A percentile compares a stretch with the other conserved stretches of the same genome.
These are phyloP conservation scores for Diploptera punctata DNA, from an alignment of 2,888 invertebrate genomes.

Conservation along the genomic window DNA sequence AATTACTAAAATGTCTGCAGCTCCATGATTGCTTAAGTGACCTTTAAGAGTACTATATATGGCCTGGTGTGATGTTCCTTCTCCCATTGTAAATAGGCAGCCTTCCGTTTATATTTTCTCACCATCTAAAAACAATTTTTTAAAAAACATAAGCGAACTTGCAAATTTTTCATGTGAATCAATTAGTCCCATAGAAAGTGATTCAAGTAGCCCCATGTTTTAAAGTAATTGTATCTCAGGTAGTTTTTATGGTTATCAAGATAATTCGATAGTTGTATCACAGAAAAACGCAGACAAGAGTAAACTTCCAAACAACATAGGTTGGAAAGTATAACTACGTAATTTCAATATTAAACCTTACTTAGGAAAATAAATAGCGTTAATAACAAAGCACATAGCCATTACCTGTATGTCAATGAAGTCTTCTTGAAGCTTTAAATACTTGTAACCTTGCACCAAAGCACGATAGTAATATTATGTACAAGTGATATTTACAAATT, in stretches of 20 bases:
- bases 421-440: no score
- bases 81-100: not conserved
- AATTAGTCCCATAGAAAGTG: no score
- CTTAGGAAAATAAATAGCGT: no score
- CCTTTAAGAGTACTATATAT: not conserved
- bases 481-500: no score
- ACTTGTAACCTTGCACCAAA: no score
- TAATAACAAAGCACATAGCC: no score
- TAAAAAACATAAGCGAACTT: not conserved
- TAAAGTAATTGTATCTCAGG: no score
- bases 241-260: not conserved
- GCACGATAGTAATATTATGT: no score
- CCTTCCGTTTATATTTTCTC: not conserved
- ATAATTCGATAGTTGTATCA: not conserved
- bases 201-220: not conserved
- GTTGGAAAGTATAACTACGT: no score
- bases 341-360: no score
- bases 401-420: no score
- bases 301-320: not conserved
- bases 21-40: not conserved
- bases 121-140: not conserved
- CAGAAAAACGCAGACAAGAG: not conserved
- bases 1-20: not conserved
- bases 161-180: not conserved
- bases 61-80: not conserved